Conservation (phyloP, 2,888 invertebrate species). For the Thera obeliscata region DNA sequence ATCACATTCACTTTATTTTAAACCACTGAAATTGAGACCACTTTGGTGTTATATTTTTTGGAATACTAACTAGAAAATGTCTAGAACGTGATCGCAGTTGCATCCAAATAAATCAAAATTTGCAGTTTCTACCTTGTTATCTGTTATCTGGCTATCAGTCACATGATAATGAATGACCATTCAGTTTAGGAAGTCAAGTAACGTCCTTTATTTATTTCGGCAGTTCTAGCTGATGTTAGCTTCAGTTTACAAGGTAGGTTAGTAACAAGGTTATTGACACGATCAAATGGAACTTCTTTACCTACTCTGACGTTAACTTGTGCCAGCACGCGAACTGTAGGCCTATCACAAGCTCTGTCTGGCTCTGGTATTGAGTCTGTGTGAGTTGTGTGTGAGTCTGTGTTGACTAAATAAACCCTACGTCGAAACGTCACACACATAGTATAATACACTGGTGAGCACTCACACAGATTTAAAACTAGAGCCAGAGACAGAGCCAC, state of each 20-base stretch:
- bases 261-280: constrained; percentile 18
- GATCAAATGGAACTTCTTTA: constrained; percentile 2
- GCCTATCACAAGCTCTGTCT: too few species aligned
- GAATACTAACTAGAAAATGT: background rate
- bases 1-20: constrained; percentile 6
- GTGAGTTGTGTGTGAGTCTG: too few species aligned
- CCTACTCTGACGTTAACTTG: too few species aligned
- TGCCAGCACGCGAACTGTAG: too few species aligned
- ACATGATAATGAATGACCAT: background rate
- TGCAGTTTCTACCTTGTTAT: constrained; percentile 2
- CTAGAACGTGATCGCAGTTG: background rate
- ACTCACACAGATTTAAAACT: too few species aligned
- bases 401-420: too few species aligned
- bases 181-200: background rate
- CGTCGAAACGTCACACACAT: too few species aligned
- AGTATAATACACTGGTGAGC: too few species aligned
- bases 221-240: background rate
- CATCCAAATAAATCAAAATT: constrained; percentile 6
- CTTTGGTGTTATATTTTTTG: background rate
- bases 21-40: background rate
- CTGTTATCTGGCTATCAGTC: background rate
- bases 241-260: constrained; percentile 1
- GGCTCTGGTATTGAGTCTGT: too few species aligned
- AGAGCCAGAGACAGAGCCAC: too few species aligned
- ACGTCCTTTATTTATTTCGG: background rate